A percentile compares a stretch with the other conserved stretches of the same genome.
phyloP scores from a whole-genome alignment of 2,888 invertebrate species.

The Macaria notata region DNA sequence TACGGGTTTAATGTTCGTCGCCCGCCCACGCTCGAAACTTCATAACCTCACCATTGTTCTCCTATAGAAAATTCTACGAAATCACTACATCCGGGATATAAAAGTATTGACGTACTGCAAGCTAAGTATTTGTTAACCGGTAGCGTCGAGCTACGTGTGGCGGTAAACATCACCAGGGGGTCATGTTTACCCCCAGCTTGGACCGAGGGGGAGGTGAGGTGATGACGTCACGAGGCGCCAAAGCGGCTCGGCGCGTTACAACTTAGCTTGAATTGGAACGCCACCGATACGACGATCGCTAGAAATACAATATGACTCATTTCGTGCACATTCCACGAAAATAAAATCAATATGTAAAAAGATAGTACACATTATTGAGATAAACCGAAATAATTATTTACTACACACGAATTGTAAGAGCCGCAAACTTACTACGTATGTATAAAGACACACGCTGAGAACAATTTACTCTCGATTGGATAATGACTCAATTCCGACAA shows the following conservation, averaged over 20 bases:
- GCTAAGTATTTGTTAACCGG: constrained; percentile 31
- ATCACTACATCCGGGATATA: constrained; percentile 12
- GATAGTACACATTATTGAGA: background rate
- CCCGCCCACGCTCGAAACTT: constrained; percentile 50
- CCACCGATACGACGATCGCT: constrained; percentile 58
- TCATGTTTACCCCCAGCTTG: constrained; percentile 47
- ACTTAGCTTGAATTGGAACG: constrained; percentile 57
- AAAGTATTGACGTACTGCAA: constrained; percentile 20
- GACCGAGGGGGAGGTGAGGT: constrained; percentile 42
- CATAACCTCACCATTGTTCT: constrained; percentile 41
- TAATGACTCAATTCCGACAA: constrained; percentile 39
- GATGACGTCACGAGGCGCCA: constrained; percentile 69
- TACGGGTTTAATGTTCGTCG: constrained; percentile 64
- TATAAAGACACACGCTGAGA: constrained; percentile 24
- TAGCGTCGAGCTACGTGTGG: constrained; percentile 27
- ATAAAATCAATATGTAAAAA: background rate
- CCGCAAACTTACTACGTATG: no score
- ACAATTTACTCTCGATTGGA: constrained; percentile 36
- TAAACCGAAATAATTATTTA: background rate
- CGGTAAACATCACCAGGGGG: constrained; percentile 49
- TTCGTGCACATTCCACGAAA: constrained; percentile 15
- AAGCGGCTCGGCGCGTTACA: constrained; percentile 61
- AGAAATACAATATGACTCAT: constrained; percentile 19
- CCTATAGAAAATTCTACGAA: constrained; percentile 6
- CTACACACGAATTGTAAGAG: background rate